Percentiles rank a stretch among this genome's conserved stretches.
phyloP scores from a whole-genome alignment of 2,888 invertebrate genomes.

The Meliscaeva auricollis region DNA sequence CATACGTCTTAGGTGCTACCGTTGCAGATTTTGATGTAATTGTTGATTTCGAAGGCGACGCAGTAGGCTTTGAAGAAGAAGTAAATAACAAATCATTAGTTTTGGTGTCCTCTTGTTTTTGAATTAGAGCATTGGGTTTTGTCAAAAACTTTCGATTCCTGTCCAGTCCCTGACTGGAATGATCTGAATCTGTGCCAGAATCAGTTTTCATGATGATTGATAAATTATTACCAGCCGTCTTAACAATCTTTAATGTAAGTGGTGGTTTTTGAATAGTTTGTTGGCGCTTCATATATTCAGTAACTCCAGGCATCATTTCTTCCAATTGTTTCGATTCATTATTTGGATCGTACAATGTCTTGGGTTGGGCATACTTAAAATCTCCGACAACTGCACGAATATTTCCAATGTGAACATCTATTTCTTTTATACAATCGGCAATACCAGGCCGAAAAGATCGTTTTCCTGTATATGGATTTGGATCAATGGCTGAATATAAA shows the following conservation, averaged over 20 bases:
- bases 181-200: slow-evolving; percentile 81
- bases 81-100: not conserved
- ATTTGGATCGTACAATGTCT: slow-evolving; percentile 88
- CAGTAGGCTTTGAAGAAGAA: not conserved
- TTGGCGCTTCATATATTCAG: slow-evolving; percentile 79
- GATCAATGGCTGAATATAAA: slow-evolving; percentile 91
- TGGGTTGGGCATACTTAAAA: slow-evolving; percentile 90
- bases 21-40: not conserved
- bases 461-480: slow-evolving; percentile 85
- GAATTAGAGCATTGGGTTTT: slow-evolving; percentile 5
- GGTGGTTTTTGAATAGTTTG: slow-evolving; percentile 80
- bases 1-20: not conserved
- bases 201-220: slow-evolving; percentile 83
- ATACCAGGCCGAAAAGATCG: slow-evolving; percentile 85
- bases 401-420: slow-evolving; percentile 90
- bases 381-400: slow-evolving; percentile 89
- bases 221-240: slow-evolving; percentile 83
- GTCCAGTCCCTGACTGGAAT: slow-evolving; percentile 78
- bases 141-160: slow-evolving; percentile 17
- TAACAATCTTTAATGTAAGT: slow-evolving; percentile 83
- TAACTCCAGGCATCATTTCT: slow-evolving; percentile 86
- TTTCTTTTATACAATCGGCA: slow-evolving; percentile 88
- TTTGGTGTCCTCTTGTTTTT: slow-evolving; percentile 27
- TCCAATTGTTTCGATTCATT: slow-evolving; percentile 87
- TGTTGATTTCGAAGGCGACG: not conserved